phyloP scores from a whole-genome alignment of 1,140 invertebrate genomes.

The Drosophila sproati region DNA sequence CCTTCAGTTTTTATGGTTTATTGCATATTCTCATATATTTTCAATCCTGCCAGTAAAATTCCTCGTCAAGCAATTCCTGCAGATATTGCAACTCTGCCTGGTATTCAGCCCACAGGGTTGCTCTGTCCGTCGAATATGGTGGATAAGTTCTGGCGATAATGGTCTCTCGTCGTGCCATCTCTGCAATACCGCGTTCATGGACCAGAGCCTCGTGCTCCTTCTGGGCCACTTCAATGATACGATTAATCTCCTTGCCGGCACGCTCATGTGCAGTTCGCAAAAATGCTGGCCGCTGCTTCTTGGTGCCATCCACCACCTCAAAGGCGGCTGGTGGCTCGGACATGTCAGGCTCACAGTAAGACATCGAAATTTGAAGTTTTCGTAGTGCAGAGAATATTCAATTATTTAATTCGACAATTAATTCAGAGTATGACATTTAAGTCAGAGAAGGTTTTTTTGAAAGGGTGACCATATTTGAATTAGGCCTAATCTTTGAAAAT shows the following conservation, averaged over 20 bases:
- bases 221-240: slow-evolving; percentile 38
- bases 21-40: background rate
- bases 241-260: slow-evolving; percentile 7
- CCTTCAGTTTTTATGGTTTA: too few species aligned
- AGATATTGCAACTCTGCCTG: slow-evolving; percentile 16
- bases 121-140: slow-evolving; percentile 12
- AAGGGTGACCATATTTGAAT: too few species aligned
- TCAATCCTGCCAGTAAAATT: slow-evolving; percentile 10
- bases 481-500: background rate
- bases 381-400: background rate
- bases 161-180: slow-evolving; percentile 25
- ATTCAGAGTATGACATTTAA: background rate
- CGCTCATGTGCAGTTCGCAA: background rate
- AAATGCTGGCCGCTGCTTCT: background rate
- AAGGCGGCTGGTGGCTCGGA: slow-evolving; percentile 25
- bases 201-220: slow-evolving; percentile 43
- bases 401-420: background rate
- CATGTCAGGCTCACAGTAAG: background rate
- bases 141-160: slow-evolving; percentile 14
- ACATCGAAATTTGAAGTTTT: background rate
- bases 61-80: slow-evolving; percentile 2
- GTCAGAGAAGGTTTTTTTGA: too few species aligned
- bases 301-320: slow-evolving; percentile 38
- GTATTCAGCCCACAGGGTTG: slow-evolving; percentile 2
- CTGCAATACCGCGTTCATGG: slow-evolving; percentile 19